Percentiles rank a stretch among this genome's conserved stretches.
These are phyloP conservation scores for Iguana delicatissima DNA, from an alignment of 2,797 vertebrate species.

Conservation along the genomic window DNA sequence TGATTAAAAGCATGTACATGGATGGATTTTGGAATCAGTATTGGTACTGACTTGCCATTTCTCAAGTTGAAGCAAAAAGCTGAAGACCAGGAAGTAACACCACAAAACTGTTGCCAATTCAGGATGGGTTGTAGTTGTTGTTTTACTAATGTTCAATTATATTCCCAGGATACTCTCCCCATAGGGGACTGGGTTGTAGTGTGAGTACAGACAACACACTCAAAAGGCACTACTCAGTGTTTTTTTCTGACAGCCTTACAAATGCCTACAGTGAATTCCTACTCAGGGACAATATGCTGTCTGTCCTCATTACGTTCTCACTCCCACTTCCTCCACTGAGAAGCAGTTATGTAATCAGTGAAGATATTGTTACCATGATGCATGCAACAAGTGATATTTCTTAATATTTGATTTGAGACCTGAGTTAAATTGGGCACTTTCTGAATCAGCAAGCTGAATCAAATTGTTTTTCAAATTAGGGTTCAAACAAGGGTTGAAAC, in stretches of 20 bases:
- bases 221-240: too few species aligned
- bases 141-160: not conserved
- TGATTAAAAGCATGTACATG: not conserved
- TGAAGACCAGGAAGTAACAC: not conserved
- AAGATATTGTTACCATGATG: not conserved
- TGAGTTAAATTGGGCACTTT: too few species aligned
- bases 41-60: not conserved
- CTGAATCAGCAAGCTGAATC: too few species aligned
- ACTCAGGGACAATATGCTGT: not conserved
- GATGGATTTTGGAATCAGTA: not conserved
- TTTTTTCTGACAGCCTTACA: too few species aligned
- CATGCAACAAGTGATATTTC: too few species aligned
- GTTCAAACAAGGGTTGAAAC: too few species aligned
- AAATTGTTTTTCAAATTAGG: too few species aligned
- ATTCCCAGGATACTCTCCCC: not conserved
- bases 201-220: too few species aligned
- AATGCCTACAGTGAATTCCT: too few species aligned
- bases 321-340: not conserved
- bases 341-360: not conserved
- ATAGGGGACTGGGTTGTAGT: not conserved
- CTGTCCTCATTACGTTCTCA: not conserved
- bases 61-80: not conserved
- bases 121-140: not conserved
- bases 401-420: too few species aligned
- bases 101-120: not conserved